Evolutionary conservation across 1,140 invertebrate genomes (phyloP).

Genomic region (Carcinoscorpius rotundicauda): DNA sequence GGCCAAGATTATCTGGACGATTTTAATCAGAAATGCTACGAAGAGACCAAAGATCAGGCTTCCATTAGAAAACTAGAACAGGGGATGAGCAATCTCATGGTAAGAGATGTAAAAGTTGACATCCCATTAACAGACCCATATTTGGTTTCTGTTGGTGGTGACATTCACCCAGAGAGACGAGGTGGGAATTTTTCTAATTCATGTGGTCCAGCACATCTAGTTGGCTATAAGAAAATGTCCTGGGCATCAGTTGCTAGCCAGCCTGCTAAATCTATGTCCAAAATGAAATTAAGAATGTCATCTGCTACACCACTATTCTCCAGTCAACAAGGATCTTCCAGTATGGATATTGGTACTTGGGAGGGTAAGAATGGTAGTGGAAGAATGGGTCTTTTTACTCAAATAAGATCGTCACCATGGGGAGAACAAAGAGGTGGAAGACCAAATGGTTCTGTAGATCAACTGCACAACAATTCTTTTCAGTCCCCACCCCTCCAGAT

Average conservation of each 20-base stretch:
- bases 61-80: background rate
- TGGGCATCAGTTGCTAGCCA: conserved; percentile 94
- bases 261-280: conserved; percentile 37
- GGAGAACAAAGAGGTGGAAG: background rate
- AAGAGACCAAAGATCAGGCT: background rate
- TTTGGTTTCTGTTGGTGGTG: conserved; percentile 13
- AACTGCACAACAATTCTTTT: conserved; percentile 30
- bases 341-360: conserved; percentile 5
- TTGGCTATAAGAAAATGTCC: conserved; percentile 65
- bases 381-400: no score
- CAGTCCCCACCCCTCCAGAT: conserved; percentile 30
- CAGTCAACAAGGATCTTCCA: background rate
- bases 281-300: conserved; percentile 59
- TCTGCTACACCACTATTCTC: conserved; percentile 30
- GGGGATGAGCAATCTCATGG: background rate
- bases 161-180: conserved; percentile 4
- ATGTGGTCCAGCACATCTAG: background rate
- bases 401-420: background rate
- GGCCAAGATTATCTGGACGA: background rate
- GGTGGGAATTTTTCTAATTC: conserved; percentile 8
- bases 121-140: background rate
- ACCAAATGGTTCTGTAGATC: conserved; percentile 23
- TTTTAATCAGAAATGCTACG: background rate
- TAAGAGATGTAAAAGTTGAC: background rate
- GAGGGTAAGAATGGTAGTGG: background rate